Conservation (phyloP, 2,113 vertebrate species). For the Campylomormyrus numenius region DNA sequence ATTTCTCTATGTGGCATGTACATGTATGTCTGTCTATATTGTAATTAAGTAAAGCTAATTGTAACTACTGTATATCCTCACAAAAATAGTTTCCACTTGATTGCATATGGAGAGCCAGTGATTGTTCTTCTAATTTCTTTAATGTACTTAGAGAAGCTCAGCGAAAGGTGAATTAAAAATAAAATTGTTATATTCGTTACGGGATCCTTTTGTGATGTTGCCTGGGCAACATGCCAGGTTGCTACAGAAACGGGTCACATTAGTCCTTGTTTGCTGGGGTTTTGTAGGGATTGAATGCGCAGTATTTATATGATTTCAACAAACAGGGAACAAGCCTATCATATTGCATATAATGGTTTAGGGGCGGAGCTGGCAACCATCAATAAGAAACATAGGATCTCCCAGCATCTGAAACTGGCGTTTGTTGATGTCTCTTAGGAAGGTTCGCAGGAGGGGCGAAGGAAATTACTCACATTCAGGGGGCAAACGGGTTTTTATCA, state of each 20-base stretch:
- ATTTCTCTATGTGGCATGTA: neutral
- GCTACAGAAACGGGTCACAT: neutral
- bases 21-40: neutral
- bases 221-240: neutral
- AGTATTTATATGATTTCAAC: neutral
- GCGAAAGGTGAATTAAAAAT: constrained; percentile 7
- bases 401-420: neutral
- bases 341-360: neutral
- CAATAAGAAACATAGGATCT: neutral
- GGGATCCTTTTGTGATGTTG: neutral
- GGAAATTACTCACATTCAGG: neutral
- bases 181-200: neutral
- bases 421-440: neutral
- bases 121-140: neutral
- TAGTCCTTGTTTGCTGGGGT: neutral
- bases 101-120: neutral
- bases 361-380: neutral
- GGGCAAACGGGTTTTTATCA: neutral
- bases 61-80: neutral
- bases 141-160: neutral
- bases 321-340: neutral
- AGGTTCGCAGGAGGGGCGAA: neutral
- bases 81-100: neutral
- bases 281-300: neutral
- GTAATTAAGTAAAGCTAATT: neutral